A percentile compares a stretch with the other conserved stretches of the same genome.
Conservation (phyloP, 2,113 vertebrate species). For the Austrofundulus limnaeus region DNA sequence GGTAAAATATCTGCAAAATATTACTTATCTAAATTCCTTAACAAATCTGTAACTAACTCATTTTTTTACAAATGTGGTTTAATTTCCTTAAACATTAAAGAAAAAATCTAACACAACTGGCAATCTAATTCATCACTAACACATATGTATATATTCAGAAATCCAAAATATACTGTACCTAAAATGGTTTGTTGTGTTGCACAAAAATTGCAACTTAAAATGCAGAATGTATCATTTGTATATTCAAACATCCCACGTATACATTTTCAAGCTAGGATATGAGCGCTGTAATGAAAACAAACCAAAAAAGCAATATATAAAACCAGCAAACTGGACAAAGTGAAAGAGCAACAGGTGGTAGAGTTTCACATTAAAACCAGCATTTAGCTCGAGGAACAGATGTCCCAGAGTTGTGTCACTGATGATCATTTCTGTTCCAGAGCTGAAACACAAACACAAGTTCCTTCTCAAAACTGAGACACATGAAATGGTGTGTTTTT, state of each 20-base stretch:
- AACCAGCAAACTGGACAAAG: not conserved
- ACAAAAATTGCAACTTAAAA: not conserved
- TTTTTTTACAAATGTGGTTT: no score
- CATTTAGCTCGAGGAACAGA: not conserved
- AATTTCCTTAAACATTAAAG: not conserved
- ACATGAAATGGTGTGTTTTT: not conserved
- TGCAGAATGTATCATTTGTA: no score
- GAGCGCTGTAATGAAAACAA: no score
- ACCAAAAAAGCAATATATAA: not conserved
- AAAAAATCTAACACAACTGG: not conserved
- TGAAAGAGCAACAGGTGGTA: not conserved
- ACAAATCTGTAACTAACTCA: not conserved
- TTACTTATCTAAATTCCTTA: not conserved
- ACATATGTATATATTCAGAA: not conserved
- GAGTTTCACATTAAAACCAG: not conserved
- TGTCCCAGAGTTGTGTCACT: not conserved
- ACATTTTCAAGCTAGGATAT: no score
- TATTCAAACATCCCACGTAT: no score
- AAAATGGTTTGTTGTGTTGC: not conserved
- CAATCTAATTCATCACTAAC: not conserved
- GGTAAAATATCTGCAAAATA: conserved; percentile 73
- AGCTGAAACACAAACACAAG: conserved; percentile 12
- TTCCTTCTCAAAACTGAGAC: conserved; percentile 26
- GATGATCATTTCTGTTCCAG: conserved; percentile 24
- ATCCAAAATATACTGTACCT: not conserved